These are phyloP conservation scores for Xenopus borealis DNA, from an alignment of 2,113 vertebrate species.

Conservation along the genomic window DNA sequence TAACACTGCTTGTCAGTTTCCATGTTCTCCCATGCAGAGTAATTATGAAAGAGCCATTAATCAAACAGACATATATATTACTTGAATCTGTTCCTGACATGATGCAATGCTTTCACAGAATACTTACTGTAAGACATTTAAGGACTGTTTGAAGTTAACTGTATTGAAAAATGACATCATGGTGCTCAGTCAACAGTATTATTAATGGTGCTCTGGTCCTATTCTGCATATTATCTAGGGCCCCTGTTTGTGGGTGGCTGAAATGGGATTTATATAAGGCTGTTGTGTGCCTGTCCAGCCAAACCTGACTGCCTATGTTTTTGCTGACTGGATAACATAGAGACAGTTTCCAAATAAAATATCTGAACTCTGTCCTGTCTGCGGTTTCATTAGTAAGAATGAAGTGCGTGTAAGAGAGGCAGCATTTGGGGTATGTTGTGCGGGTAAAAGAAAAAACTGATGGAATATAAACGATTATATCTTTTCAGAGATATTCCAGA, in stretches of 20 bases:
- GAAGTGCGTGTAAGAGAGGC: conserved; percentile 23
- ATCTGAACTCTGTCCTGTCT: conserved; percentile 43
- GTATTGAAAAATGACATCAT: too few species aligned
- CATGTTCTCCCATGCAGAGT: conserved; percentile 7
- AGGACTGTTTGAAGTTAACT: too few species aligned
- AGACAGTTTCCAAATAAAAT: conserved; percentile 43
- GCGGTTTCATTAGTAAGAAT: conserved; percentile 37
- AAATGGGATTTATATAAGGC: background rate
- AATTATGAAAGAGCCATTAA: conserved; percentile 31
- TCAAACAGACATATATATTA: conserved; percentile 40
- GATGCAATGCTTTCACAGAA: conserved; percentile 2
- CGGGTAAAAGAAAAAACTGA: too few species aligned
- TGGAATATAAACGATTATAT: too few species aligned
- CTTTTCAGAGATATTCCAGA: too few species aligned
- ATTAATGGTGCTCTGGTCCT: conserved; percentile 23
- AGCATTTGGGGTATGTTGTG: background rate
- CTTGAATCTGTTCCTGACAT: conserved; percentile 28
- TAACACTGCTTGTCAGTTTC: too few species aligned
- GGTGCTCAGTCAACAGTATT: too few species aligned
- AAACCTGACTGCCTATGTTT: conserved; percentile 41
- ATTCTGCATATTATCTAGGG: conserved; percentile 30
- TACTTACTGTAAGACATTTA: too few species aligned
- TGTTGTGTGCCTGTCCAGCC: conserved; percentile 32
- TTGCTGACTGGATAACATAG: conserved; percentile 44
- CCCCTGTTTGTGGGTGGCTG: conserved; percentile 35